Percentiles rank a stretch among this genome's conserved stretches.
These are phyloP conservation scores for Melinaea menophilus DNA, from an alignment of 2,888 invertebrate species.

Conservation along the genomic window DNA sequence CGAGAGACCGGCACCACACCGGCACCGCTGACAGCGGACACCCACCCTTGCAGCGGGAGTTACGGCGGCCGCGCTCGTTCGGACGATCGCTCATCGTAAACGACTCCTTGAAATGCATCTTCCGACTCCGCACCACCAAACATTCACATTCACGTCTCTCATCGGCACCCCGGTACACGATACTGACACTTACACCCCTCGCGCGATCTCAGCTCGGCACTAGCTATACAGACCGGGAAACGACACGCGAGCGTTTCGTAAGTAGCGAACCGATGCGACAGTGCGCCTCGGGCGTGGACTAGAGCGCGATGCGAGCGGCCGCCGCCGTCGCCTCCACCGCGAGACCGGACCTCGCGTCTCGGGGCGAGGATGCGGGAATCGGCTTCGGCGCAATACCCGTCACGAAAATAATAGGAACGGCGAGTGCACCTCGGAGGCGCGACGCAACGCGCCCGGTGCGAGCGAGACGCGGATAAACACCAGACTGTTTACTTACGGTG, in stretches of 20 bases:
- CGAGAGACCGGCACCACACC: conserved; percentile 38
- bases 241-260: conserved; percentile 45
- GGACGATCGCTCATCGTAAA: conserved; percentile 78
- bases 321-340: conserved; percentile 73
- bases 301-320: conserved; percentile 68
- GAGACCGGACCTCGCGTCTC: conserved; percentile 77
- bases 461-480: conserved; percentile 78
- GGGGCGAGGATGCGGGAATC: conserved; percentile 78
- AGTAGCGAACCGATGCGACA: conserved; percentile 71
- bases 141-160: conserved; percentile 74
- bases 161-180: conserved; percentile 69
- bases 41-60: conserved; percentile 76
- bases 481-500: conserved; percentile 78
- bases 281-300: conserved; percentile 73
- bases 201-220: conserved; percentile 45
- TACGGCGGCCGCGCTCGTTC: conserved; percentile 75
- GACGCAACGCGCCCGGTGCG: conserved; percentile 75
- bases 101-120: conserved; percentile 78
- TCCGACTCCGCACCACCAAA: conserved; percentile 69
- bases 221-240: conserved; percentile 29
- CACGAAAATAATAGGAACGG: conserved; percentile 78
- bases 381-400: conserved; percentile 78
- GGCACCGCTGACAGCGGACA: conserved; percentile 48
- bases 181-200: conserved; percentile 64
- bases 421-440: conserved; percentile 78